Conservation (phyloP, 1,140 invertebrate genomes). For the Hormaphis cornu region DNA sequence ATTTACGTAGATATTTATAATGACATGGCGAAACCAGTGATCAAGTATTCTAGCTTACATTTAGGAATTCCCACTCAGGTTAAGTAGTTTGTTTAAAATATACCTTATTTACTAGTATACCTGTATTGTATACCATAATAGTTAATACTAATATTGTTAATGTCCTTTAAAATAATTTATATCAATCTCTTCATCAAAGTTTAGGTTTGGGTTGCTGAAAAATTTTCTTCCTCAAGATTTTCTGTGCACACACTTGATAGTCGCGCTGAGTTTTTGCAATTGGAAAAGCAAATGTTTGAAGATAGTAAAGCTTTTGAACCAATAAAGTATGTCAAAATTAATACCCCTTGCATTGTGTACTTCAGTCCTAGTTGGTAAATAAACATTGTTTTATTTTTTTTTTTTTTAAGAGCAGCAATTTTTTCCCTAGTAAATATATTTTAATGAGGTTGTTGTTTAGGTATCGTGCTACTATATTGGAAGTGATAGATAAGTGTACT, state of each 20-base stretch:
- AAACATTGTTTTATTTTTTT: too few species aligned
- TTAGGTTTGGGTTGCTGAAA: slow-evolving; percentile 17
- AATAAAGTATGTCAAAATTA: background rate
- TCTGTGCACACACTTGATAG: background rate
- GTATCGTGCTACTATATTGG: background rate
- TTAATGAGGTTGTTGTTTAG: too few species aligned
- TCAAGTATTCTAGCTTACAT: background rate
- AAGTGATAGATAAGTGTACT: background rate
- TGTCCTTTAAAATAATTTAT: too few species aligned
- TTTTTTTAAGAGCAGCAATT: too few species aligned
- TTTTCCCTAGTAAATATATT: too few species aligned
- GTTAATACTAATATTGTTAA: too few species aligned
- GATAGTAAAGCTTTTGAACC: background rate
- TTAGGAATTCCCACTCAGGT: background rate
- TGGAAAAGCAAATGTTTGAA: slow-evolving; percentile 6
- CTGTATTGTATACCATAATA: too few species aligned
- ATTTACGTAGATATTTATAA: background rate
- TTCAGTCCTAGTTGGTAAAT: slow-evolving; percentile 6
- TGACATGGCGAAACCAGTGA: background rate
- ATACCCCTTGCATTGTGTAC: background rate
- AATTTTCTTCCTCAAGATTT: slow-evolving; percentile 2
- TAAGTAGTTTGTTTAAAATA: background rate
- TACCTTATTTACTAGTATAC: too few species aligned
- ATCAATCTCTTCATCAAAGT: too few species aligned
- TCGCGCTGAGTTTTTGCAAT: background rate